A percentile compares a stretch with the other conserved stretches of the same genome.
Conservation (phyloP, 2,888 invertebrate species). For the Tillus elongatus region DNA sequence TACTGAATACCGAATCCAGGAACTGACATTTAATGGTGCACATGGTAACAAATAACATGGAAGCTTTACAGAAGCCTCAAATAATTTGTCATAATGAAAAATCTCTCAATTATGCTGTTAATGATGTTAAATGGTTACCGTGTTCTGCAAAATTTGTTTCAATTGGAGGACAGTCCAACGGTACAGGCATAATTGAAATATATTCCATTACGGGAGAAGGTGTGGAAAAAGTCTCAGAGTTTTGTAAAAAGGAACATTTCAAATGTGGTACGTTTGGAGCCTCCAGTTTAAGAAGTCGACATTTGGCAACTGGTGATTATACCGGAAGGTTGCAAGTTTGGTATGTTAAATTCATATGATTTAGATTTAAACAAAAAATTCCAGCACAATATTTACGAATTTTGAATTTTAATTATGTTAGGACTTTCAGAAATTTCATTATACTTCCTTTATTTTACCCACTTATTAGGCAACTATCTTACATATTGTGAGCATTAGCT, state of each 20-base stretch:
- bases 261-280: slow-evolving; percentile 94
- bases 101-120: slow-evolving; percentile 72
- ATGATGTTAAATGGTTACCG: slow-evolving; percentile 94
- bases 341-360: slow-evolving; percentile 46
- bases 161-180: slow-evolving; percentile 76
- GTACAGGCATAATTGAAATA: slow-evolving; percentile 76
- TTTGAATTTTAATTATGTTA: too few species aligned
- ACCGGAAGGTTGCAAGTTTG: slow-evolving; percentile 75
- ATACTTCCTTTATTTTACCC: too few species aligned
- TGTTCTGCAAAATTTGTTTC: slow-evolving; percentile 87
- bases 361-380: too few species aligned
- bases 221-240: slow-evolving; percentile 58
- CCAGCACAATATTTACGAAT: too few species aligned
- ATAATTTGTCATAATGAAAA: slow-evolving; percentile 82
- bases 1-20: too few species aligned
- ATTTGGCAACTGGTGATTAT: slow-evolving; percentile 87
- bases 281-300: slow-evolving; percentile 67
- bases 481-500: too few species aligned
- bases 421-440: too few species aligned
- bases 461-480: too few species aligned
- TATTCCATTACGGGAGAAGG: slow-evolving; percentile 70
- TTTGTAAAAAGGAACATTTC: slow-evolving; percentile 73
- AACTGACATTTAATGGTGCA: too few species aligned
- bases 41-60: slow-evolving; percentile 33
- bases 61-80: slow-evolving; percentile 71